Evolutionary conservation across 2,113 vertebrate genomes (phyloP), one percentile per base, ranked within the genome.

Genomic region (Canis aureus): DNA sequence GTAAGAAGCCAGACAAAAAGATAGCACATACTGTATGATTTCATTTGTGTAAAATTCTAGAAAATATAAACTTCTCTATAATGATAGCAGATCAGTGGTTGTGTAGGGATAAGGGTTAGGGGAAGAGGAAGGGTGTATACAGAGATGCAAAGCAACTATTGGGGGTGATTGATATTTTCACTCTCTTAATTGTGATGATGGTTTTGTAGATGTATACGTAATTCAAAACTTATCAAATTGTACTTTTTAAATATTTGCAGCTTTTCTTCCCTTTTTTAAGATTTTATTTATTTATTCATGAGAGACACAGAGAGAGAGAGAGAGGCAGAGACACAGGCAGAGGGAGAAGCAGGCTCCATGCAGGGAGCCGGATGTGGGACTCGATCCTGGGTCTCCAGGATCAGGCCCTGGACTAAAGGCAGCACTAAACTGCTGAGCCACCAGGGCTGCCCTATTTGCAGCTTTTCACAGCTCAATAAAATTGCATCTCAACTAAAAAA

Each of bases 391-490:
- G 43, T 43, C 43, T 43, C 43, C 43, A 43, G 43, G 43, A 43
- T 43, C 43, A 43, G 43, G 43, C 43, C 43, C 43, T 43, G 6
- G 43, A 6, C 43, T 43, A 43, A 43, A 43, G 43, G 43, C 43
- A 43, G 43, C 43, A 7, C 43, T 43, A 43, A 43, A 43, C 43
- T 43, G 43, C 43, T 43, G 43, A 43, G 43, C 43, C 43, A 43
- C 43, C 43, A 43, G 43, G 43, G 43, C 43, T 43, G 43, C 43
- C 43, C 43, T 86, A 60, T 22, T n/a, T 76, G 6, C 3, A 82
- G n/a, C n/a, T 85, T 95, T 91, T 94, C 82, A 91, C 82, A 81
- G 86, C 53, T 62, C 49, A 90, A 66, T 93, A 60, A 86, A 93
- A 94, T 69, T 71, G 32, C 71, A 71, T 29, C n/a, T 55, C 38